Evolutionary conservation across 2,113 vertebrate species (phyloP).

Genomic region (Callorhinus ursinus): DNA sequence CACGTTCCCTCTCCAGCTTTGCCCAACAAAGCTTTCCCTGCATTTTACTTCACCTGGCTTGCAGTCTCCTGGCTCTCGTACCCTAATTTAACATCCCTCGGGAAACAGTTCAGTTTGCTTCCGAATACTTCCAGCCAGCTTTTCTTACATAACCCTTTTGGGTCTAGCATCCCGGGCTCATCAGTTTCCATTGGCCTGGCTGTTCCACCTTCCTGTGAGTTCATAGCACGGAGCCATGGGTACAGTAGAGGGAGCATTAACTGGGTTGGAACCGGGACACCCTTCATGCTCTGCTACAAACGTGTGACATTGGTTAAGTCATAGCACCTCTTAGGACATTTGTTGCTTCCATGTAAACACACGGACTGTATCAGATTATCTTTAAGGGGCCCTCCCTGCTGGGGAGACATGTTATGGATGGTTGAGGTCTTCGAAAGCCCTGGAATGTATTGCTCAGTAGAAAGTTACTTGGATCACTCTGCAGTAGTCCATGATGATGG

Average conservation of each 20-base stretch:
- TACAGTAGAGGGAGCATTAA: not conserved
- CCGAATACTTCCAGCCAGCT: constrained; percentile 39
- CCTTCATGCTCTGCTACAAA: not conserved
- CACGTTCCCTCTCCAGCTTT: constrained; percentile 18
- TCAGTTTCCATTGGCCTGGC: not conserved
- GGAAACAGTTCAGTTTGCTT: constrained; percentile 57
- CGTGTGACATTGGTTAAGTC: not conserved
- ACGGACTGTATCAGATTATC: constrained; percentile 31
- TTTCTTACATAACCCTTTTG: constrained; percentile 58
- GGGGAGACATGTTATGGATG: not conserved
- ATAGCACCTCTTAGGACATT: not conserved
- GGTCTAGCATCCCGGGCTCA: constrained; percentile 10
- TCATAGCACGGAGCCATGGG: not conserved
- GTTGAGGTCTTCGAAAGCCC: not conserved
- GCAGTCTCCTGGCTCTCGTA: constrained; percentile 22
- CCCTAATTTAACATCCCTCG: constrained; percentile 7
- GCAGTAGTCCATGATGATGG: not conserved
- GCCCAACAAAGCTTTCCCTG: constrained; percentile 39
- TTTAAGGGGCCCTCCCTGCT: not conserved
- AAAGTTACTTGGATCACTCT: constrained; percentile 47
- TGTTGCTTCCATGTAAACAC: constrained; percentile 16
- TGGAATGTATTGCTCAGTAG: not conserved
- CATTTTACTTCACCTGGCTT: constrained; percentile 41
- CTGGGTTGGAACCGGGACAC: not conserved
- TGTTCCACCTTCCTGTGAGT: not conserved